These are phyloP conservation scores for Melipona quadrifasciata DNA, from an alignment of 1,140 invertebrate genomes.

Conservation along the genomic window DNA sequence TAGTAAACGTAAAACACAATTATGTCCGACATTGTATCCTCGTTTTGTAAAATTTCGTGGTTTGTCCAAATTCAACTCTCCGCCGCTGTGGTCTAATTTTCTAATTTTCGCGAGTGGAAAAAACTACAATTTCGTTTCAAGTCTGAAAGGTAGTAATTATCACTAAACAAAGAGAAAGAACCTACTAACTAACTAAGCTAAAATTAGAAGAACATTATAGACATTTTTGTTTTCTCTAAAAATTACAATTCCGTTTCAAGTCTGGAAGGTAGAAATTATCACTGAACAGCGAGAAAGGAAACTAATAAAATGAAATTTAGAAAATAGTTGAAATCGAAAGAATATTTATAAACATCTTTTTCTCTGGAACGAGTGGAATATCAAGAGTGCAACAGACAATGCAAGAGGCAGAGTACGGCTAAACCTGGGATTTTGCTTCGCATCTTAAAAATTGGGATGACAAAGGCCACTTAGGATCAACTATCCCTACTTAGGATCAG, in stretches of 20 bases:
- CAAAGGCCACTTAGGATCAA: background rate
- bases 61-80: background rate
- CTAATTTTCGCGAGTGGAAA: too few species aligned
- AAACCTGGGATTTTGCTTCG: background rate
- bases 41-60: background rate
- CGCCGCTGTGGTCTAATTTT: background rate
- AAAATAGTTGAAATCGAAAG: background rate
- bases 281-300: too few species aligned
- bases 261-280: too few species aligned
- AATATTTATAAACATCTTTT: background rate
- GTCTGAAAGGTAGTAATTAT: too few species aligned
- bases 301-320: too few species aligned
- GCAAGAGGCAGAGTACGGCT: constrained; percentile 2
- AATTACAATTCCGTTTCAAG: too few species aligned
- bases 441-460: background rate
- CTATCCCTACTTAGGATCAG: background rate
- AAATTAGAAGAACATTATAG: too few species aligned
- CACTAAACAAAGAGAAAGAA: background rate
- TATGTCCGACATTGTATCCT: background rate
- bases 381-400: background rate
- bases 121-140: background rate
- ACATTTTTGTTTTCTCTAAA: too few species aligned
- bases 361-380: background rate
- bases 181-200: background rate
- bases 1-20: background rate